Evolutionary conservation across 2,888 invertebrate species (phyloP).

Genomic region (Parthenolecanium corni): DNA sequence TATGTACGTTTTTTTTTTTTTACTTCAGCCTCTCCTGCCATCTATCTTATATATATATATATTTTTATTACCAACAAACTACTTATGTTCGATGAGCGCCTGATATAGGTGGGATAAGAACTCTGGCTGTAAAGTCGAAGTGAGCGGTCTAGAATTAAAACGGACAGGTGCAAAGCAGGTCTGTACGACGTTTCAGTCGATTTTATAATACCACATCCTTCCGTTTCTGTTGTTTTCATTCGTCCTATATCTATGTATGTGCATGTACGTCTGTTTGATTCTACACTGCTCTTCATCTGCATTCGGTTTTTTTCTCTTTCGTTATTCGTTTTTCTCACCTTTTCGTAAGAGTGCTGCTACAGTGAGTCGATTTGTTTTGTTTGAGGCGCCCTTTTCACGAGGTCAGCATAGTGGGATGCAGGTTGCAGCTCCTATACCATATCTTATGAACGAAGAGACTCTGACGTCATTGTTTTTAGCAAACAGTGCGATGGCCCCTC

Average conservation of each 20-base stretch:
- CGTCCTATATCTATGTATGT: not conserved
- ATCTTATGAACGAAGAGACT: too few relatives aligned
- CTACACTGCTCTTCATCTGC: too few relatives aligned
- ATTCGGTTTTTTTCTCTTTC: not conserved
- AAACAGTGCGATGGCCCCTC: too few relatives aligned
- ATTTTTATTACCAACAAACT: constrained; percentile 26
- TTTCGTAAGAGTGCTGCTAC: not conserved
- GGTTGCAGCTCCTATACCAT: too few relatives aligned
- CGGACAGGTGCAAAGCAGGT: constrained; percentile 26
- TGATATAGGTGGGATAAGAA: constrained; percentile 8
- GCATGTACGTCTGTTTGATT: too few relatives aligned
- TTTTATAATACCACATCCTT: constrained; percentile 24
- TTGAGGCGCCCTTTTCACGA: constrained; percentile 3
- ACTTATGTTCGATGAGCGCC: constrained; percentile 21
- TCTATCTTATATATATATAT: too few relatives aligned
- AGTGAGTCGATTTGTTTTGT: not conserved
- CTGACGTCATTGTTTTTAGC: too few relatives aligned
- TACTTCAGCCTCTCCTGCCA: too few relatives aligned
- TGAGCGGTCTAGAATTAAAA: constrained; percentile 19
- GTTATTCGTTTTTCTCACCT: not conserved
- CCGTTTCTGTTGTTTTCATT: constrained; percentile 17
- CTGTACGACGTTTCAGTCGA: constrained; percentile 3
- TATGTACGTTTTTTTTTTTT: not conserved
- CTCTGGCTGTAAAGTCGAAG: constrained; percentile 1
- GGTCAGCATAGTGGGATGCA: not conserved